Evolutionary conservation across 2,113 vertebrate species (phyloP), one percentile per base, ranked within the genome.

Genomic region (Pachycephala philippinensis): DNA sequence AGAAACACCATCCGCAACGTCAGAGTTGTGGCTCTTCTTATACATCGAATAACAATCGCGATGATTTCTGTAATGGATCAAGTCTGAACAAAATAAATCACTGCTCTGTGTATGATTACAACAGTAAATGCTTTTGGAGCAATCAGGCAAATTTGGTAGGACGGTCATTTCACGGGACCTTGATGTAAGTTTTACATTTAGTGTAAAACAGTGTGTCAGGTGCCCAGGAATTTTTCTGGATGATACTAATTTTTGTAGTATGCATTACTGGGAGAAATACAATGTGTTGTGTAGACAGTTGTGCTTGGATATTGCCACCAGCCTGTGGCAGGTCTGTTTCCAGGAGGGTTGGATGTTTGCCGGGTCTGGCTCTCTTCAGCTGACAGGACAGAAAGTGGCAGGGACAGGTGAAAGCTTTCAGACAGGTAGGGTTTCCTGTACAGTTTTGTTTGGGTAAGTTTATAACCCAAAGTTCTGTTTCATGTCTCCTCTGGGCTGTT

Each of bases 171-270:
- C 27, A 4, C 11, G 11, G 57, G 24, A 49, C n/a, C 16, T 49
- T 23, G 54, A 21, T 8, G 0, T 1, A 20, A 77, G 28, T 31
- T 89, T 54, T 45, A 17, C 18, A 4, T 54, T 39, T 37, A 28
- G 18, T 22, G 15, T 63, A 7, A 54, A 77, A 6, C 8, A 11
- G 6, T 7, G 31, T 57, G 7, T 89, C 30, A 6, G 40, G 18
- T 77, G 49, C 17, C 15, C 71, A 45, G 57, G 8, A 30, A 31
- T 42, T 47, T 42, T 76, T 13, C 49, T 28, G 50, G 22, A 12
- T 6, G 14, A 3, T 54, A 1, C 11, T 30, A 2, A 10, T 59
- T 61, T 35, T 45, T 60, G 28, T 28, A 40, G 8, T 3, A 1
- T 9, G 64, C 31, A 33, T 35, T 21, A 12, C 31, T 16, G 28